Conservation (phyloP, 1,140 invertebrate genomes). For the Chironomus striatipennis region DNA sequence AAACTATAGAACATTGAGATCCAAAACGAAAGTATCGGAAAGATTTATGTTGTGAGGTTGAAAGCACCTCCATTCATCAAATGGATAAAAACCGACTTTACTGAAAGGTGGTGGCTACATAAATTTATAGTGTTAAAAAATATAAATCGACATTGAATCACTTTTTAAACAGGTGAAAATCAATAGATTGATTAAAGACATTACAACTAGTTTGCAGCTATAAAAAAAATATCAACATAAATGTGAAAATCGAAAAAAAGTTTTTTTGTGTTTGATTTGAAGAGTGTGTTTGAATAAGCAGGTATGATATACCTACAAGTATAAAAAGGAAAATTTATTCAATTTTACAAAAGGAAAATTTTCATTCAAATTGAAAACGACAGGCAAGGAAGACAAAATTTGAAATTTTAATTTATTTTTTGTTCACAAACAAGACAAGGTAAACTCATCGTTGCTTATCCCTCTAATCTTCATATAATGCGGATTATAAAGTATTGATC, state of each 20-base stretch:
- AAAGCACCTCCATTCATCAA: background rate
- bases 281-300: too few relatives aligned
- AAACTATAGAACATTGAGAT: background rate
- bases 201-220: too few relatives aligned
- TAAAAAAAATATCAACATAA: background rate
- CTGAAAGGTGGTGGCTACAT: background rate
- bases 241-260: background rate
- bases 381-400: too few relatives aligned
- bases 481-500: background rate
- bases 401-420: too few relatives aligned
- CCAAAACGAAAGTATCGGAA: background rate
- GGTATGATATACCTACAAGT: too few relatives aligned
- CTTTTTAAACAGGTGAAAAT: background rate
- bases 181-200: constrained; percentile 29
- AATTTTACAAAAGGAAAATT: too few relatives aligned
- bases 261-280: too few relatives aligned
- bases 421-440: too few relatives aligned
- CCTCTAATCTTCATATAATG: background rate
- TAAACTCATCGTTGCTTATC: too few relatives aligned
- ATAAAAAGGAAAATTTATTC: too few relatives aligned
- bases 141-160: background rate
- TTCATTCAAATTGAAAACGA: too few relatives aligned
- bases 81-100: background rate
- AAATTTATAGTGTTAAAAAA: background rate
- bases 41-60: background rate